These are phyloP conservation scores for Larimichthys crocea DNA, from an alignment of 2,113 vertebrate species.

Conservation along the genomic window DNA sequence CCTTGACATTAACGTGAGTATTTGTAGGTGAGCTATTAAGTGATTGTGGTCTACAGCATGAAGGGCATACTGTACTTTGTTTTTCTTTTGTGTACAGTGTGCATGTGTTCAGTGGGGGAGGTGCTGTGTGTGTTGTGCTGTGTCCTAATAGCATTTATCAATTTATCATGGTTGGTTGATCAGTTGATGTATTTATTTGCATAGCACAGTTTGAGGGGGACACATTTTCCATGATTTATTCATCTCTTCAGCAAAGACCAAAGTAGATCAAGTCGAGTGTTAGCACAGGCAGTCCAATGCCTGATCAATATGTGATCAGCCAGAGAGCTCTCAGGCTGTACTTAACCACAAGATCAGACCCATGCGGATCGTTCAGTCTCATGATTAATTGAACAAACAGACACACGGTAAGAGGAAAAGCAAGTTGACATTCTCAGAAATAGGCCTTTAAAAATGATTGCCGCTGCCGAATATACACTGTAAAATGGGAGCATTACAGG, in stretches of 20 bases:
- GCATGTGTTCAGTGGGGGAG: constrained; percentile 35
- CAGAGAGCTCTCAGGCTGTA: constrained; percentile 40
- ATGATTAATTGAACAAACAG: not conserved
- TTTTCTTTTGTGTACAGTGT: constrained; percentile 36
- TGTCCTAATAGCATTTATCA: constrained; percentile 34
- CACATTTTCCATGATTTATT: constrained; percentile 29
- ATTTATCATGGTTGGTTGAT: constrained; percentile 21
- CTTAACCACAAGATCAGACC: constrained; percentile 24
- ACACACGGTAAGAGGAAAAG: not conserved
- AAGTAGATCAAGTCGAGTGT: constrained; percentile 24
- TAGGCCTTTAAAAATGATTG: not conserved
- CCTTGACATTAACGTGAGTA: constrained; percentile 43
- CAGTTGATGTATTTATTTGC: constrained; percentile 34
- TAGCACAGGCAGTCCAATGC: constrained; percentile 14
- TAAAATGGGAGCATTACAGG: not conserved
- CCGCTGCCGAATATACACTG: not conserved
- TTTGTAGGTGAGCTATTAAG: constrained; percentile 39
- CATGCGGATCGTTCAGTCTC: not conserved
- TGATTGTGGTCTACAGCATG: constrained; percentile 14
- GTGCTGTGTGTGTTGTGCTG: constrained; percentile 17
- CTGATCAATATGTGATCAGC: constrained; percentile 65
- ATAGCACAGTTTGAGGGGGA: not conserved
- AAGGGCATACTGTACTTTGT: constrained; percentile 10
- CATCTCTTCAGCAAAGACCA: constrained; percentile 1
- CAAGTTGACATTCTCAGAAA: not conserved